Evolutionary conservation across 2,888 invertebrate genomes (phyloP).

Genomic region (Trachelus stipa): DNA sequence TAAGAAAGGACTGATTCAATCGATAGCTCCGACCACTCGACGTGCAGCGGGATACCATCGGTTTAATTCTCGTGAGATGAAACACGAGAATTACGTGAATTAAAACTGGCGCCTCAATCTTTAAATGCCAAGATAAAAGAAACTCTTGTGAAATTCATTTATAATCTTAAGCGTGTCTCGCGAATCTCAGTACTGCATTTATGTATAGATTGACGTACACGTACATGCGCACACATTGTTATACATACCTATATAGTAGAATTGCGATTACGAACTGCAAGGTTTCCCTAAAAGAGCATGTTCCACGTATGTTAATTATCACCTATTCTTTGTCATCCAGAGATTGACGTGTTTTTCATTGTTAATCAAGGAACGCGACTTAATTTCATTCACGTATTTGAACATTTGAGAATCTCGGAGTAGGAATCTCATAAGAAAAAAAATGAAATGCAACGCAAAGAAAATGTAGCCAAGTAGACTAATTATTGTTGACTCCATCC

Average conservation of each 20-base stretch:
- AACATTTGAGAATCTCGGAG: not conserved
- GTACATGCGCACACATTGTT: conserved; percentile 42
- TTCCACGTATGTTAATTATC: conserved; percentile 15
- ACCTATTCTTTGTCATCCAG: not conserved
- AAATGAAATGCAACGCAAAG: not conserved
- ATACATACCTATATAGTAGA: conserved; percentile 20
- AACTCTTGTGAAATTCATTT: not conserved
- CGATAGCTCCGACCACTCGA: not conserved
- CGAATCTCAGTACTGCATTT: not conserved
- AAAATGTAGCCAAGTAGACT: not conserved
- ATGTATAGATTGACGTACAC: conserved; percentile 54
- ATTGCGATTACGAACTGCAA: conserved; percentile 19
- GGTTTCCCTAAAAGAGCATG: conserved; percentile 19
- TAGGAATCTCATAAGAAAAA: not conserved
- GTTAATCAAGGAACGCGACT: not conserved
- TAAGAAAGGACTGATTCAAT: not conserved
- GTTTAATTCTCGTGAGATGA: not conserved
- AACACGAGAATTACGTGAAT: not conserved
- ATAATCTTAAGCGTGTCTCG: not conserved
- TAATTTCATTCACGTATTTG: not conserved
- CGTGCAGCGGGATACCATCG: not conserved
- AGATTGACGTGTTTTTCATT: not conserved
- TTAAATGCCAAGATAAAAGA: not conserved
- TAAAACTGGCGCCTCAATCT: not conserved
- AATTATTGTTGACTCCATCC: not conserved